Evolutionary conservation across 2,888 invertebrate genomes (phyloP).

Genomic region (Dyspetes luteomarginatus): DNA sequence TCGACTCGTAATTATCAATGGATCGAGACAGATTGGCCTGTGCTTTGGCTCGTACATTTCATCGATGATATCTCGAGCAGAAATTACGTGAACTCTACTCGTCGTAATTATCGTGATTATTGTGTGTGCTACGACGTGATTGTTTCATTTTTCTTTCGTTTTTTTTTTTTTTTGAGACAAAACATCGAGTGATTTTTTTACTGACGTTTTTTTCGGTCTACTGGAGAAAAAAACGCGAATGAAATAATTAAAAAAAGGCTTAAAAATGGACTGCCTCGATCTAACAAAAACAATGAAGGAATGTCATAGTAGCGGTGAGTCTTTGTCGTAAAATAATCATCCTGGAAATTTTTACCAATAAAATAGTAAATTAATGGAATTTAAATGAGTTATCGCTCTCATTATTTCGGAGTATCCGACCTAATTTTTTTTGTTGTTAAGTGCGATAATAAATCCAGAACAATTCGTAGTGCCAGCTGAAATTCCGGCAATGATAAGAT

Average conservation of each 20-base stretch:
- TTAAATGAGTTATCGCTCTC: neutral
- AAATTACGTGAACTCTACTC: neutral
- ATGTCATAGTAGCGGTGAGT: conserved; percentile 79
- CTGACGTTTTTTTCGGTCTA: conserved; percentile 30
- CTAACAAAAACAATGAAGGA: conserved; percentile 74
- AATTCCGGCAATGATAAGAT: conserved; percentile 54
- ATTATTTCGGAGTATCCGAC: conserved; percentile 28
- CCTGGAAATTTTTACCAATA: neutral
- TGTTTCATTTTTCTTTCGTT: conserved; percentile 29
- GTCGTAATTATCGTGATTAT: conserved; percentile 34
- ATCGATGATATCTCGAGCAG: neutral
- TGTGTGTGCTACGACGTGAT: conserved; percentile 58
- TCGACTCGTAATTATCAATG: too few species aligned
- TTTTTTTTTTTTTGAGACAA: neutral
- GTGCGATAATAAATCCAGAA: conserved; percentile 43
- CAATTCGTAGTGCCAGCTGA: conserved; percentile 11
- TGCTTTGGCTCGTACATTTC: neutral
- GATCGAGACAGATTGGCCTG: neutral
- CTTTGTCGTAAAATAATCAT: neutral
- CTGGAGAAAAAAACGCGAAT: conserved; percentile 39
- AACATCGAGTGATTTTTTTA: conserved; percentile 35
- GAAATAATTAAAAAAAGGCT: conserved; percentile 1
- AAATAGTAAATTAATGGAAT: neutral
- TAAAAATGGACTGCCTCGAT: conserved; percentile 74
- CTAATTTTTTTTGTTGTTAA: conserved; percentile 35